phyloP scores from a whole-genome alignment of 2,113 vertebrate genomes.

The Mesembrinibis cayennensis region DNA sequence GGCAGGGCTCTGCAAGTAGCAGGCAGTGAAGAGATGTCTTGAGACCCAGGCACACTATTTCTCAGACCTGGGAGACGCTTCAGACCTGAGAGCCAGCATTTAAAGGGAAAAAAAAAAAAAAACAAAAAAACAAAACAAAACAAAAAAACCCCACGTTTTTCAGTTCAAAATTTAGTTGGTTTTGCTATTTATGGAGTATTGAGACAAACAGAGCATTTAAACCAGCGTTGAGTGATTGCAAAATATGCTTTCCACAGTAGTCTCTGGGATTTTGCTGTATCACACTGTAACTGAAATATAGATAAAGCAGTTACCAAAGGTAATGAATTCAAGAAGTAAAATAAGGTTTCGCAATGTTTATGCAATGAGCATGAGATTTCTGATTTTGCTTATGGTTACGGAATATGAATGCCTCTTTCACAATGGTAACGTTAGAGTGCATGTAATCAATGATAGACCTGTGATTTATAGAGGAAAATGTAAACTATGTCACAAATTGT shows the following conservation, averaged over 20 bases:
- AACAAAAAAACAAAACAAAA: too few relatives aligned
- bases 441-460: not conserved
- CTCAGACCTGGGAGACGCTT: not conserved
- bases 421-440: rapidly evolving
- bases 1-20: not conserved
- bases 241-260: not conserved
- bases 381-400: not conserved
- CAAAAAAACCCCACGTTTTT: too few relatives aligned
- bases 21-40: not conserved
- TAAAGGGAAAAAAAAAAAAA: not conserved
- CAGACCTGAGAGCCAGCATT: not conserved
- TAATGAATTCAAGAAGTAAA: not conserved
- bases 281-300: not conserved
- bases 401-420: not conserved
- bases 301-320: not conserved
- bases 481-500: not conserved
- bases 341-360: not conserved
- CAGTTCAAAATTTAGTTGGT: not conserved
- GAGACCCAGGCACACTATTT: not conserved
- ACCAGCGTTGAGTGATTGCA: not conserved
- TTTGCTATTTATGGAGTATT: not conserved
- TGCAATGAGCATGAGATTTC: not conserved
- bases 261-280: not conserved
- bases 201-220: not conserved
- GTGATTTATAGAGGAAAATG: not conserved